Percentiles rank a stretch among this genome's conserved stretches.
Evolutionary conservation across 2,113 vertebrate genomes (phyloP).

Genomic region (Strix uralensis): DNA sequence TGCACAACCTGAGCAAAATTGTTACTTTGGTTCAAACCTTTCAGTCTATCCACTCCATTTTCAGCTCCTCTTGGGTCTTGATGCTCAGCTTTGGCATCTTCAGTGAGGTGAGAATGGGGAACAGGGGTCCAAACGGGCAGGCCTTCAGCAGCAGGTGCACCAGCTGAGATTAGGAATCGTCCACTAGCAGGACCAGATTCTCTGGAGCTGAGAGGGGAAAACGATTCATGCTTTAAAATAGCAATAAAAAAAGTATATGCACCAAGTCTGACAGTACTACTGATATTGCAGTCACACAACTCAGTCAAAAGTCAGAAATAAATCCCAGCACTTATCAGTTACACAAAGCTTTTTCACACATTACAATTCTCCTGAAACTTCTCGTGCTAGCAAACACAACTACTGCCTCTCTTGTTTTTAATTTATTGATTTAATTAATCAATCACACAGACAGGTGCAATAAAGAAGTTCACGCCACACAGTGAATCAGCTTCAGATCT

Average conservation of each 20-base stretch:
- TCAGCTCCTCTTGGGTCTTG: background rate
- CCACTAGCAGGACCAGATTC: conserved; percentile 26
- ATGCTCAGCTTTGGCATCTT: background rate
- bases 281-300: background rate
- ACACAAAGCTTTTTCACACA: background rate
- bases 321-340: background rate
- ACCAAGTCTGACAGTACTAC: background rate
- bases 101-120: accelerated
- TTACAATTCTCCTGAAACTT: background rate
- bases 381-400: background rate
- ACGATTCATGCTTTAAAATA: background rate
- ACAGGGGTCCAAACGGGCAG: background rate
- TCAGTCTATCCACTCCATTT: background rate
- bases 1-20: background rate
- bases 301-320: background rate
- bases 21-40: background rate
- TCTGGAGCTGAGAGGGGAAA: conserved; percentile 39
- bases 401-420: accelerated
- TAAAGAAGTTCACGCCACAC: background rate
- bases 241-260: background rate
- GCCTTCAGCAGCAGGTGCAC: background rate
- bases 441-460: background rate
- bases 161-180: conserved; percentile 16
- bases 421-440: background rate
- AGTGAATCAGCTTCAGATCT: background rate